Evolutionary conservation across 2,888 invertebrate genomes (phyloP), one percentile per base, ranked within the genome.

Genomic region (Halictus quadricinctus): DNA sequence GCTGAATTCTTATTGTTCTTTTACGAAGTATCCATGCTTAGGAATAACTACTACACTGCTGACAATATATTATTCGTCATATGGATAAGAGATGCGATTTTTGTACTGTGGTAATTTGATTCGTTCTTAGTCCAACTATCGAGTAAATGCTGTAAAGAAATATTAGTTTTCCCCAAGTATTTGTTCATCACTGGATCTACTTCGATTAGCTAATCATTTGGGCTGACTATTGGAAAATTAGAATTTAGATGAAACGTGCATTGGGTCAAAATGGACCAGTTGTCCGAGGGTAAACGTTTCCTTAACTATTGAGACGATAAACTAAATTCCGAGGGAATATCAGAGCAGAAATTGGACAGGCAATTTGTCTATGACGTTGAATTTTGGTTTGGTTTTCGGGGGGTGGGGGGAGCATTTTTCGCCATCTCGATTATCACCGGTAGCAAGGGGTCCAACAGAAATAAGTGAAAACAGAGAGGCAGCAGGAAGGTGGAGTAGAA

Each of bases 401-500:
- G 36, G 36, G 36, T 36, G 21, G 29, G 5, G 18, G 29, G 10
- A 41, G 10, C 1, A 41, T 69, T 69, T 41, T 69, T 58, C 58
- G 36, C 10, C 21, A 13, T 82, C 69, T 43, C 21, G n/a, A 43
- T 29, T 21, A 69, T 15, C 41, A n/a, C 8, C 72, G 48, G 36
- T 79, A 25, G 12, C 12, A 41, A 72, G 29, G 69, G 72, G 46
- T 69, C 54, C 41, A 73, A 25, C 76, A 74, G 78, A 85, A 72
- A 76, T 58, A 58, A 75, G 70, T 12, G 76, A 80, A 83, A 81
- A 74, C 41, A 77, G 72, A 74, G 60, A 74, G 60, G 60, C 64
- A 43, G 72, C 50, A 66, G 72, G 76, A 50, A 36, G 70, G 66
- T 46, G 79, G 64, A 29, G 75, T 75, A 84, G 82, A 80, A 86